Evolutionary conservation across 2,888 invertebrate species (phyloP).

Genomic region (Orchesellides sinensis): DNA sequence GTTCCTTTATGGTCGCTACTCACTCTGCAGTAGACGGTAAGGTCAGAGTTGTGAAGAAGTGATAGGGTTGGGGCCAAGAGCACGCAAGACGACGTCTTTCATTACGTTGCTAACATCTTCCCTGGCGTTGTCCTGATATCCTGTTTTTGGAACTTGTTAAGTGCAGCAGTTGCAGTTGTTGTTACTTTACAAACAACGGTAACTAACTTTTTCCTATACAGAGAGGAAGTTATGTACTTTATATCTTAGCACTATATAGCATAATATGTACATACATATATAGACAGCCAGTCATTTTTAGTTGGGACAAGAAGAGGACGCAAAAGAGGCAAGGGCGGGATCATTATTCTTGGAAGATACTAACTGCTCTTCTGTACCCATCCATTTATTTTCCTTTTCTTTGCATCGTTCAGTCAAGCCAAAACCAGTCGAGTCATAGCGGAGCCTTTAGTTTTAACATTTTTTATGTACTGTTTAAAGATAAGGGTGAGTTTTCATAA

Average conservation of each 20-base stretch:
- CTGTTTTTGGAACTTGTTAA: constrained; percentile 1
- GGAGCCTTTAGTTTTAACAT: constrained; percentile 55
- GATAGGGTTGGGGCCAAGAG: background rate
- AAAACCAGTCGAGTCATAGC: constrained; percentile 48
- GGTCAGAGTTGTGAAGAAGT: constrained; percentile 46
- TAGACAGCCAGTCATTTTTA: background rate
- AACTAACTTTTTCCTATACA: constrained; percentile 5
- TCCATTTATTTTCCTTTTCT: constrained; percentile 42
- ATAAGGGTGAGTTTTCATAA: constrained; percentile 8
- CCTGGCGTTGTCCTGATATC: constrained; percentile 18
- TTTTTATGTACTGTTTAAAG: constrained; percentile 32
- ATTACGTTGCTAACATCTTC: constrained; percentile 10
- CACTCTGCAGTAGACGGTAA: constrained; percentile 45
- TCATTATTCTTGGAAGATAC: constrained; percentile 64
- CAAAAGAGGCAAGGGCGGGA: constrained; percentile 32
- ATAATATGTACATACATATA: background rate
- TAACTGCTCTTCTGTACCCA: constrained; percentile 52
- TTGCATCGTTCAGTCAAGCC: background rate
- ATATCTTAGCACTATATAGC: too few relatives aligned
- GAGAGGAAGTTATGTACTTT: background rate
- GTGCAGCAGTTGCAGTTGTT: constrained; percentile 27
- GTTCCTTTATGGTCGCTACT: constrained; percentile 36
- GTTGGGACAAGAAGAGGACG: constrained; percentile 10
- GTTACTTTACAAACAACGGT: constrained; percentile 23
- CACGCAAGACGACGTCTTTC: constrained; percentile 40